Evolutionary conservation across 2,888 invertebrate genomes (phyloP).

Genomic region (Phyllotreta cruciferae): DNA sequence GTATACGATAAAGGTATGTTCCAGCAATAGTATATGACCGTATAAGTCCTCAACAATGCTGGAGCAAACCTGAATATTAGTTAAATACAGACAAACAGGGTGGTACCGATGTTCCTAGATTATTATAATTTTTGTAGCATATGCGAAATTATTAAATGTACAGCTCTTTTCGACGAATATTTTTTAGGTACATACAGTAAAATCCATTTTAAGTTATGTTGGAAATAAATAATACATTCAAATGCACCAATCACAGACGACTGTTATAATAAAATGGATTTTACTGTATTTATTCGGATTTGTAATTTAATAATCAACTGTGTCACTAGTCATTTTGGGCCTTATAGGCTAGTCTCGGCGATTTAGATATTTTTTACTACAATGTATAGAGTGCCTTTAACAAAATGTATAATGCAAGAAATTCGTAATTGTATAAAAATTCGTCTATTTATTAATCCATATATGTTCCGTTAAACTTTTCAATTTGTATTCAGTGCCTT

Average conservation of each 20-base stretch:
- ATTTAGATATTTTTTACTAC: conserved; percentile 32
- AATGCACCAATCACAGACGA: no score
- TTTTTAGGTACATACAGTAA: neutral
- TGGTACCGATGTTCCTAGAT: conserved; percentile 5
- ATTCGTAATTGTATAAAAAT: conserved; percentile 40
- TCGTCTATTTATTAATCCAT: conserved; percentile 49
- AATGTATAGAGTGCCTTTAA: conserved; percentile 48
- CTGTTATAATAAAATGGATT: neutral
- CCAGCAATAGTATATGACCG: no score
- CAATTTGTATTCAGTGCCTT: conserved; percentile 46
- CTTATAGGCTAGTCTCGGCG: conserved; percentile 42
- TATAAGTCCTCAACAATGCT: no score
- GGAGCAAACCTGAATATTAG: neutral
- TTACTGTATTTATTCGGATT: conserved; percentile 19
- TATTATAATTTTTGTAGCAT: neutral
- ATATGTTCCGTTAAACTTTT: conserved; percentile 39
- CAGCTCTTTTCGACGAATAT: conserved; percentile 1
- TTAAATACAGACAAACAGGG: neutral
- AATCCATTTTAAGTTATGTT: no score
- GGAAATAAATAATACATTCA: no score
- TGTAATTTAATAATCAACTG: conserved; percentile 39
- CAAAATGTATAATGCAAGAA: conserved; percentile 42
- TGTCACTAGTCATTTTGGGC: conserved; percentile 44
- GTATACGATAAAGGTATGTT: no score
- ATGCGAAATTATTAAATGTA: neutral